Conservation (phyloP, 2,113 vertebrate species). For the Circaetus gallicus region DNA sequence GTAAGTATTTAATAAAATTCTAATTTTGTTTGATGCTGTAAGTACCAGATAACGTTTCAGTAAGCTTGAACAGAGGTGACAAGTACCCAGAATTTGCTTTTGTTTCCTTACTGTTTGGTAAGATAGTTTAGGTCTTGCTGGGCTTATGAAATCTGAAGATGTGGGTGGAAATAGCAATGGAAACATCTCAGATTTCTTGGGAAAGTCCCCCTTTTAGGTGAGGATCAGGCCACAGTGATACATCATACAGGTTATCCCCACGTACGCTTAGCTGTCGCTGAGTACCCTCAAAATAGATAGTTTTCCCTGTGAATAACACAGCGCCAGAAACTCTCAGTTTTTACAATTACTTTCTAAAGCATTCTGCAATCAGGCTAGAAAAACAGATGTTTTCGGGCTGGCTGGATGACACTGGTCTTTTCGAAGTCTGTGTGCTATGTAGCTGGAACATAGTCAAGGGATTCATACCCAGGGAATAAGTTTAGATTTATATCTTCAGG, state of each 20-base stretch:
- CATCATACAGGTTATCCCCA: not conserved
- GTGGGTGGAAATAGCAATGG: not conserved
- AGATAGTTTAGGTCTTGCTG: not conserved
- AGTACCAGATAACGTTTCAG: not conserved
- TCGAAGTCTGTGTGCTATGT: not conserved
- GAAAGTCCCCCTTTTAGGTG: not conserved
- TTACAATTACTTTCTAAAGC: not conserved
- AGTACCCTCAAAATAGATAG: not conserved
- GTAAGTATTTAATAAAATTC: not conserved
- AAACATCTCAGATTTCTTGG: not conserved
- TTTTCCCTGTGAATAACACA: not conserved
- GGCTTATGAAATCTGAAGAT: not conserved
- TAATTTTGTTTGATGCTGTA: not conserved
- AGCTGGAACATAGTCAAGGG: not conserved
- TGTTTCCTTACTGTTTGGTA: not conserved
- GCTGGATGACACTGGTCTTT: not conserved
- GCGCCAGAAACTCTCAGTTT: not conserved
- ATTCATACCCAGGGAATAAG: not conserved
- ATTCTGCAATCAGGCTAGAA: not conserved
- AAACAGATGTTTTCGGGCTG: not conserved
- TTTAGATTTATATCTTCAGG: not conserved
- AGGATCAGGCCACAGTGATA: not conserved
- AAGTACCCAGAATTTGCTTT: not conserved
- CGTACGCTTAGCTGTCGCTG: not conserved
- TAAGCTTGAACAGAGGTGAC: not conserved